Evolutionary conservation across 1,140 invertebrate genomes (phyloP), one percentile per base, ranked within the genome.

Genomic region (Mercenaria mercenaria): DNA sequence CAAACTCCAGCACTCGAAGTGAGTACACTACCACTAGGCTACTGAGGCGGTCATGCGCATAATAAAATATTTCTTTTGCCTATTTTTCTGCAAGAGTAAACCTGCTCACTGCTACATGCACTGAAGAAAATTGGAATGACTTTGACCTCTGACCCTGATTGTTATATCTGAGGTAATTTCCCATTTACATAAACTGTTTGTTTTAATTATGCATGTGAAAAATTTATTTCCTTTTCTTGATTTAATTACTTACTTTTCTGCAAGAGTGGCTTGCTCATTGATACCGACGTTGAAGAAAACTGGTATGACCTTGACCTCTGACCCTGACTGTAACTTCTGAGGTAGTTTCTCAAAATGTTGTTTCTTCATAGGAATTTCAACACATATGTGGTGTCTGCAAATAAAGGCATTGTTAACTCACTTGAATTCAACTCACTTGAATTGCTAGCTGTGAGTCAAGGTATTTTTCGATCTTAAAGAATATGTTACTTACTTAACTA

Each of bases 241-340:
- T 47, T 47, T 47, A 47, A 47, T 29, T 1, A 8, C 67, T 93
- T 93, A 96, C 96, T 97, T 98, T 95, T 99, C 98, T 0, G 98
- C 98, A 23, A 99, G 92, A 0, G 98, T 98, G 15, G 98, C 98
- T 96, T 98, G 97, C 95, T 99, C 98, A 95, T 99, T 99, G 69
- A 99, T 98, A 34, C 99, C 99, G 67, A 99, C 97, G 95, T 99
- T 99, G 94, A 99, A 99, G 93, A 99, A 98, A 0, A 99, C 98
- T 0, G 98, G 98, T 0, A 98, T 98, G 29, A 99, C 97, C 87
- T 97, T 97, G 93, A 99, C 96, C 18, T 89, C 91, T 29, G 93
- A 82, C 29, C 95, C 94, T 77, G 83, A 64, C 89, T 94, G 93
- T 15, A 96, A 34, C n/a, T 93, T 92, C 10, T 56, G 37, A n/a